Base-by-base conservation (phyloP, 2,888 invertebrate species). In the Protodeltote pygarga region DNA sequence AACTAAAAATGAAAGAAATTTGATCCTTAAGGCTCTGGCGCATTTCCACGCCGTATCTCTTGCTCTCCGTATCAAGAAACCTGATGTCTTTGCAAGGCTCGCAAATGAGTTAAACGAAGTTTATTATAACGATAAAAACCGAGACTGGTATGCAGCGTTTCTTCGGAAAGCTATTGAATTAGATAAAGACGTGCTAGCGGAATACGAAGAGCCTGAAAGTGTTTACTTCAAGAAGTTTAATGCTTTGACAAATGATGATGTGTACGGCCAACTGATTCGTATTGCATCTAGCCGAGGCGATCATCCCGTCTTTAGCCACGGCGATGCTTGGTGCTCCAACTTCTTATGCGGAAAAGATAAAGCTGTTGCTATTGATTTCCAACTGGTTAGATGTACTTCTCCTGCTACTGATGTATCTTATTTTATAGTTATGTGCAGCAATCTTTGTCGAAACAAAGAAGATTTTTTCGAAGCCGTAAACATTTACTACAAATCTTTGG, bases 31-130 rank as follows among this genome's bases (percentile, higher is more conserved):
- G 39, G 59, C 69, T 0, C 51, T 85, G n/a, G 82, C 83, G 3
- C 85, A 85, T 61, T 61, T 84, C 5, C 85, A 86, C 24, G 78
- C 85, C 1, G 76, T 80, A 0, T 85, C 85, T 0, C 66, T 85
- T 9, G 79, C 73, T 19, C 39, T 85, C 11, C 65, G 71, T 39
- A 29, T 73, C 6, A 77, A 73, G 39, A 65, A 66, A 15, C 78
- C 83, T 2, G 59, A 71, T 17, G 50, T 65, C 0, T 85, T 85
- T 57, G 44, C 21, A 0, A 62, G 66, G 38, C 58, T 81, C 16
- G 65, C 71, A 3, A 65, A 53, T 19, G 49, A 63, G 21, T 34
- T 82, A 6, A 57, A 73, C 1, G 82, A 84, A 57, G 17, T 75
- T 9, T 82, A 81, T 46, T 84, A 71, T 40, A 73, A 46, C n/a